These are phyloP conservation scores for Temnothorax curvispinosus DNA, from an alignment of 1,140 invertebrate genomes.

Conservation along the genomic window DNA sequence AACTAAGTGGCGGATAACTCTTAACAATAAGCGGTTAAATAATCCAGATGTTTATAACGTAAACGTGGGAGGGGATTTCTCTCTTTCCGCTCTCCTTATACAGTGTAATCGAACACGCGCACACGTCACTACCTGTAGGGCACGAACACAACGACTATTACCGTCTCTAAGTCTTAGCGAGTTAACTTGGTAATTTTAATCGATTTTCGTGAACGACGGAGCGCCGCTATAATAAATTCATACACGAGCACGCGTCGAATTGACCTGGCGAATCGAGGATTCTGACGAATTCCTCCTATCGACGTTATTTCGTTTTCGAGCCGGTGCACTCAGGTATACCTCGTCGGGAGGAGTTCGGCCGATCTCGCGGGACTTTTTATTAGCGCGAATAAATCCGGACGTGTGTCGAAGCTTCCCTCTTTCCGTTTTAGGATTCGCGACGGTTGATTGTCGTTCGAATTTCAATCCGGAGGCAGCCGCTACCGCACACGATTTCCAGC, in stretches of 20 bases:
- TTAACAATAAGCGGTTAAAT: conserved; percentile 6
- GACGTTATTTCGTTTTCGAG: conserved; percentile 15
- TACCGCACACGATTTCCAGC: background rate
- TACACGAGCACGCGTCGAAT: background rate
- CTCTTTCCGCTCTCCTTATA: background rate
- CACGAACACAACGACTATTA: conserved; percentile 80
- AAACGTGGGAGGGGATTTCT: background rate
- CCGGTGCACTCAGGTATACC: conserved; percentile 10
- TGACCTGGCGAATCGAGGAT: background rate
- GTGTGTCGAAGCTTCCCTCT: conserved; percentile 12
- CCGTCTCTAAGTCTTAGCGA: conserved; percentile 77
- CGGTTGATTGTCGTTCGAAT: background rate
- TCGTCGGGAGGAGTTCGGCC: background rate
- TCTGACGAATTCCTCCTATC: background rate
- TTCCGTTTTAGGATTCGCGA: conserved; percentile 33
- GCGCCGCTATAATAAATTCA: background rate
- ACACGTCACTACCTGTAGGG: conserved; percentile 71
- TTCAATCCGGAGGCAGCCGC: conserved; percentile 14
- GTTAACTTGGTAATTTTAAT: conserved; percentile 69
- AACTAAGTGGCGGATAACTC: conserved; percentile 23
- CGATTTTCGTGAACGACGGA: conserved; percentile 51
- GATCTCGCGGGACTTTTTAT: background rate
- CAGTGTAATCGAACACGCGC: conserved; percentile 55
- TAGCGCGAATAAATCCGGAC: background rate
- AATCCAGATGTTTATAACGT: conserved; percentile 23